Percentiles rank a stretch among this genome's conserved stretches.
Evolutionary conservation across 1,140 invertebrate species (phyloP).

Genomic region (Heliconius eleuchia): DNA sequence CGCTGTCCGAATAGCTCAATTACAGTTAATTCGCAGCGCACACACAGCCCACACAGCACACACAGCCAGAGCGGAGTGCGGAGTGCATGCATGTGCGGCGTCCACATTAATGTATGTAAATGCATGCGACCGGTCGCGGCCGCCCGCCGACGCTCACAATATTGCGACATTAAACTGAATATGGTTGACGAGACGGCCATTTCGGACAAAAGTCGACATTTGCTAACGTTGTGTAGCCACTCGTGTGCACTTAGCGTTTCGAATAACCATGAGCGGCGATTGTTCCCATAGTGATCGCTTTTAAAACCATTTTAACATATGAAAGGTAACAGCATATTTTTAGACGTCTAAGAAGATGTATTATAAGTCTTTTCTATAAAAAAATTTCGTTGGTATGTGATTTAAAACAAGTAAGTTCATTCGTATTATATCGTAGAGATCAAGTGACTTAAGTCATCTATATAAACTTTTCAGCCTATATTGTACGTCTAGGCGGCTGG

Average conservation of each 20-base stretch:
- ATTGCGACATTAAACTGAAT: conserved; percentile 78
- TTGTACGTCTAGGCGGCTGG: conserved; percentile 26
- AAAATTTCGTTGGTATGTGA: not conserved
- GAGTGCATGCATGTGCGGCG: conserved; percentile 72
- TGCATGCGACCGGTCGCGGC: conserved; percentile 75
- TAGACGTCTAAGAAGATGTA: not conserved
- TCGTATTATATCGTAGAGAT: not conserved
- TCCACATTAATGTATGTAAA: conserved; percentile 80
- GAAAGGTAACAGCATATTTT: not conserved
- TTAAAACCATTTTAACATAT: conserved; percentile 17
- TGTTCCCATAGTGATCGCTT: conserved; percentile 30
- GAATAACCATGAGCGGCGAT: conserved; percentile 48
- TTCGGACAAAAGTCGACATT: conserved; percentile 76
- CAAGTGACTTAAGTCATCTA: conserved; percentile 14
- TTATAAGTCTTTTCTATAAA: not conserved
- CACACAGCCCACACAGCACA: conserved; percentile 57
- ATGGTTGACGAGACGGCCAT: conserved; percentile 75
- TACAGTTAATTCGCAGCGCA: conserved; percentile 79
- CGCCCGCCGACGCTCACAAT: conserved; percentile 71
- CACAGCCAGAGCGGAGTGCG: conserved; percentile 13
- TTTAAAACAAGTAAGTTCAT: not conserved
- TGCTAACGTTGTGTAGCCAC: conserved; percentile 68
- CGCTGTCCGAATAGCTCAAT: conserved; percentile 78
- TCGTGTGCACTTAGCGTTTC: conserved; percentile 68
- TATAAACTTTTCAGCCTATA: conserved; percentile 14